Conservation (phyloP, 1,140 invertebrate genomes). For the Polypedilum pembai region DNA sequence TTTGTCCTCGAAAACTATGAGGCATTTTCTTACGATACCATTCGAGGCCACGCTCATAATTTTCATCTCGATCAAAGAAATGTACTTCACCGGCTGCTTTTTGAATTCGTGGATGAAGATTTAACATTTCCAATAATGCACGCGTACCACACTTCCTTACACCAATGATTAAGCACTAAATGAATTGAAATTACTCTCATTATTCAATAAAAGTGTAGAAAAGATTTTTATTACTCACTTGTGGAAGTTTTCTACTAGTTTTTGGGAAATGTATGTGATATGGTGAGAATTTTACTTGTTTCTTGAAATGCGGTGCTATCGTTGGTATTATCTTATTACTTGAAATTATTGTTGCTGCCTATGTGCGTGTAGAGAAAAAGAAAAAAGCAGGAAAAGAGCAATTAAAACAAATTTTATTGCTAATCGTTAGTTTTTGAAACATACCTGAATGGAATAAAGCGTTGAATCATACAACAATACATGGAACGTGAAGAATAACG, state of each 20-base stretch:
- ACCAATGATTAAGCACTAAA: conserved; percentile 82
- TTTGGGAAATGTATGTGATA: conserved; percentile 46
- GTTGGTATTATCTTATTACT: background rate
- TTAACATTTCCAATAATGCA: conserved; percentile 89
- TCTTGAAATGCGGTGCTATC: conserved; percentile 36
- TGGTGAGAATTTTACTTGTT: conserved; percentile 44
- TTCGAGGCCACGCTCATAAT: conserved; percentile 81
- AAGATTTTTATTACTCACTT: conserved; percentile 40
- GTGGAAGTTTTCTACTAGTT: conserved; percentile 49
- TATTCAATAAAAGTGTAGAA: background rate
- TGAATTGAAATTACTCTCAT: background rate
- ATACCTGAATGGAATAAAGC: conserved; percentile 66
- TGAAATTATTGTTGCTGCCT: conserved; percentile 4
- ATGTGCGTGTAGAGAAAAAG: background rate
- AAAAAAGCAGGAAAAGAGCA: background rate
- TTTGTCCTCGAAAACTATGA: conserved; percentile 75
- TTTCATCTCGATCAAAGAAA: conserved; percentile 88
- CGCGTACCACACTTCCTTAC: conserved; percentile 90
- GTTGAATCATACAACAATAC: conserved; percentile 68
- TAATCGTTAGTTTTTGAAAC: conserved; percentile 28
- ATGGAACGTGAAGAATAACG: conserved; percentile 71
- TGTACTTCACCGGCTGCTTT: conserved; percentile 89
- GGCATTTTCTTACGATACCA: conserved; percentile 94
- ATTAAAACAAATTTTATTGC: background rate
- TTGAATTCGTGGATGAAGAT: conserved; percentile 84